phyloP scores from a whole-genome alignment of 2,888 invertebrate species.

The Campopleginae sp. region DNA sequence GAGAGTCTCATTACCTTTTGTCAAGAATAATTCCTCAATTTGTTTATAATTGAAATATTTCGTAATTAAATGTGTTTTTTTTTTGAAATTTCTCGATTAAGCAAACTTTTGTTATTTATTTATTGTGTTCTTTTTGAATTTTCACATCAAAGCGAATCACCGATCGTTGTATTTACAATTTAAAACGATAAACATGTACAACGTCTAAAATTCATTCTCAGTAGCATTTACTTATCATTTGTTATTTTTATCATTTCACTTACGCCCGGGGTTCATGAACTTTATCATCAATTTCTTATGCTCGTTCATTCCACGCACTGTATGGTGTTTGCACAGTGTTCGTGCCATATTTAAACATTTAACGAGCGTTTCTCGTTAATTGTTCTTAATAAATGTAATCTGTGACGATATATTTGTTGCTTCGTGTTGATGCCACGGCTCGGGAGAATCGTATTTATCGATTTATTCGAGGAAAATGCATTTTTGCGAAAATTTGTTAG shows the following conservation, averaged over 20 bases:
- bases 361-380: background rate
- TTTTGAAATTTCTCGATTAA: background rate
- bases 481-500: background rate
- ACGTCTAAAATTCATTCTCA: conserved; percentile 24
- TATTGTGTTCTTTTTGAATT: background rate
- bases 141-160: conserved; percentile 5
- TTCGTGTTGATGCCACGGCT: background rate
- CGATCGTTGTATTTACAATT: background rate
- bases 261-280: conserved; percentile 71
- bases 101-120: background rate
- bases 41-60: background rate
- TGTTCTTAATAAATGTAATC: background rate
- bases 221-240: conserved; percentile 46
- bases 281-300: conserved; percentile 67
- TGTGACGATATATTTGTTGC: background rate
- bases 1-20: background rate
- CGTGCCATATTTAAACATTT: conserved; percentile 11
- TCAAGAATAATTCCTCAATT: background rate
- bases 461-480: background rate
- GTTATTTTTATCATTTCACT: conserved; percentile 52
- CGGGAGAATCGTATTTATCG: background rate
- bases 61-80: background rate
- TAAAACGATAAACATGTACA: background rate
- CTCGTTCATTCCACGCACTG: conserved; percentile 15
- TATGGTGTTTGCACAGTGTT: background rate